Conservation (phyloP, 2,113 vertebrate species). For the Mystacornis crossleyi region DNA sequence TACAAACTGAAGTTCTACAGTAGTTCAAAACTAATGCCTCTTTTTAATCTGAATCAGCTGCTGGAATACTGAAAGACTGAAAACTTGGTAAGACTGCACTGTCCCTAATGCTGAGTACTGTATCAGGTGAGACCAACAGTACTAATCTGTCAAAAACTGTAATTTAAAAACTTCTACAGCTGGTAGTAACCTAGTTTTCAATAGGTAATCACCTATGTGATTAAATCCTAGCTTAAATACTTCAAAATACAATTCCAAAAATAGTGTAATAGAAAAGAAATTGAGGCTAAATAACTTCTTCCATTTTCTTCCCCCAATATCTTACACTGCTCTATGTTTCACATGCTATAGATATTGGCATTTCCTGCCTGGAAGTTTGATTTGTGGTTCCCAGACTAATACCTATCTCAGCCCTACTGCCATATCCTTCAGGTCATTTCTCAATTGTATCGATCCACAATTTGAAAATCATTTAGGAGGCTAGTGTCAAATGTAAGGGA, state of each 20-base stretch:
- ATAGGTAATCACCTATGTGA: not conserved
- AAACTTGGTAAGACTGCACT: not conserved
- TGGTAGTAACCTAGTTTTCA: not conserved
- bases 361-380: not conserved
- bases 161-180: not conserved
- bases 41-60: not conserved
- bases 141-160: not conserved
- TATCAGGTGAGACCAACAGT: not conserved
- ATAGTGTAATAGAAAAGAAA: not conserved
- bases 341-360: not conserved
- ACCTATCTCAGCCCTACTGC: not conserved
- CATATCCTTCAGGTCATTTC: not conserved
- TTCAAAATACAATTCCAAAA: not conserved
- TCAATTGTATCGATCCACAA: not conserved
- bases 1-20: slow-evolving; percentile 31
- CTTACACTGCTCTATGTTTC: not conserved
- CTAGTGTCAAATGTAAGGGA: rapidly evolving
- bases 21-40: slow-evolving; percentile 7
- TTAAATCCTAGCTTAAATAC: not conserved
- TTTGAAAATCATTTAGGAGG: not conserved
- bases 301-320: not conserved
- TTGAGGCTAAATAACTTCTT: not conserved
- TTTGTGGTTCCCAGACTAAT: not conserved
- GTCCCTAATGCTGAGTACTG: not conserved
- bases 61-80: not conserved